Percentiles rank a stretch among this genome's conserved stretches.
Evolutionary conservation across 2,888 invertebrate species (phyloP).

Genomic region (Silvanus unidentatus): DNA sequence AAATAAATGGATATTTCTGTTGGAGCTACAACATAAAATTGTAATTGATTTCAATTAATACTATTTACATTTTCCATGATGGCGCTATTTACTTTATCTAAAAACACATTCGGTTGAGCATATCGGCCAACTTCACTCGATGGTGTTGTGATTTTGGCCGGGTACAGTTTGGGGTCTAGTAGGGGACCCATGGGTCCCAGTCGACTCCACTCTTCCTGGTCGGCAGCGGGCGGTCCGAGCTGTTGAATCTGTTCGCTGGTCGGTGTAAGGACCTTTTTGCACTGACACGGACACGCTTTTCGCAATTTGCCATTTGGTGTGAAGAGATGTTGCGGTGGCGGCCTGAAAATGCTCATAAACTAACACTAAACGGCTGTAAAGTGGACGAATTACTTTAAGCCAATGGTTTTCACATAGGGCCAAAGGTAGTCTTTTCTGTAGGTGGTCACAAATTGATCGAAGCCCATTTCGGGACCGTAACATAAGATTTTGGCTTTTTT

Average conservation of each 20-base stretch:
- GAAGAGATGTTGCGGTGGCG: constrained; percentile 44
- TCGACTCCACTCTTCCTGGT: constrained; percentile 43
- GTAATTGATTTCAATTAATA: constrained; percentile 1
- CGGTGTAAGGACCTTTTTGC: constrained; percentile 26
- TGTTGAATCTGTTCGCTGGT: constrained; percentile 19
- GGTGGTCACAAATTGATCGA: constrained; percentile 59
- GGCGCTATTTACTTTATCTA: constrained; percentile 50
- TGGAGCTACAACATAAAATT: constrained; percentile 47
- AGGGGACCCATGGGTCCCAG: constrained; percentile 56
- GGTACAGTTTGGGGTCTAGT: constrained; percentile 57
- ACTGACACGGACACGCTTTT: constrained; percentile 33
- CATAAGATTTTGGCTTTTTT: constrained; percentile 15
- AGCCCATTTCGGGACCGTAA: constrained; percentile 45
- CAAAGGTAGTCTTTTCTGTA: constrained; percentile 60
- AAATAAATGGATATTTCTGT: constrained; percentile 60
- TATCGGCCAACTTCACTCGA: constrained; percentile 51
- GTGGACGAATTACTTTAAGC: constrained; percentile 33
- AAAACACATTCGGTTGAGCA: constrained; percentile 57
- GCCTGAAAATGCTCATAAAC: constrained; percentile 32
- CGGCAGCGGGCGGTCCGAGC: constrained; percentile 32
- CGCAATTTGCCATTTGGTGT: constrained; percentile 2
- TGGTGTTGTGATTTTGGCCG: constrained; percentile 52
- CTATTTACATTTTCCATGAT: background rate
- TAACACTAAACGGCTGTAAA: too few relatives aligned
- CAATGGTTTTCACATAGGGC: constrained; percentile 48